Evolutionary conservation across 2,888 invertebrate genomes (phyloP).

Genomic region (Apocheima hispidaria): DNA sequence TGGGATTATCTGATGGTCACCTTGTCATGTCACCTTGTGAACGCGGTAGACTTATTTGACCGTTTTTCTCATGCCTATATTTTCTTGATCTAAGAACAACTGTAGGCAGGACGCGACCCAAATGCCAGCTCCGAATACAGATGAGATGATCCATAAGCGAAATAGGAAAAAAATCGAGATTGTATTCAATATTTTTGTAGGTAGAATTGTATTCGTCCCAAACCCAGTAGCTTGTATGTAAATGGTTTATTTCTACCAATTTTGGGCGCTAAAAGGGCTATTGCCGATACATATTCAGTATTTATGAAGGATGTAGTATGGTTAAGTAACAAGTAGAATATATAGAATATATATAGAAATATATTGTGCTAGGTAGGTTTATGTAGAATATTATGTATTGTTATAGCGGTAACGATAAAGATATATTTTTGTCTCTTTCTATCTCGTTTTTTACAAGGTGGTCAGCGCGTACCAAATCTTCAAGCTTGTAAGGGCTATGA

Average conservation of each 20-base stretch:
- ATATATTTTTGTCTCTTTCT: no score
- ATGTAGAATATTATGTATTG: no score
- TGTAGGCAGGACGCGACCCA: conserved; percentile 52
- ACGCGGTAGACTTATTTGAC: background rate
- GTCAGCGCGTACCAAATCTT: no score
- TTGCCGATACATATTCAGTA: conserved; percentile 42
- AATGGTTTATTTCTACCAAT: conserved; percentile 42
- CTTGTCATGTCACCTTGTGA: background rate
- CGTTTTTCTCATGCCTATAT: conserved; percentile 30
- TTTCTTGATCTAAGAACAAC: conserved; percentile 38
- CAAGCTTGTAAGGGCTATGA: no score
- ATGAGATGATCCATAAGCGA: conserved; percentile 53
- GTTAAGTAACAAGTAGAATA: background rate
- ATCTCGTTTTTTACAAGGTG: no score
- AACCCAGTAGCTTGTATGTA: conserved; percentile 35
- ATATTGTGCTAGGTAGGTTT: background rate
- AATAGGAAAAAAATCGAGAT: conserved; percentile 47
- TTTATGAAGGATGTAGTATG: conserved; percentile 37
- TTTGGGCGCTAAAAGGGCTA: conserved; percentile 38
- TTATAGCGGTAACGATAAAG: no score
- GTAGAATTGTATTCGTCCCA: conserved; percentile 37
- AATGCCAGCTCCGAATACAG: conserved; percentile 60
- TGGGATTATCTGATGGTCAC: background rate
- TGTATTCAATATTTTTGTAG: conserved; percentile 40
- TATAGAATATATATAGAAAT: background rate